These are phyloP conservation scores for Diuraphis noxia DNA, from an alignment of 1,140 invertebrate species.

Conservation along the genomic window DNA sequence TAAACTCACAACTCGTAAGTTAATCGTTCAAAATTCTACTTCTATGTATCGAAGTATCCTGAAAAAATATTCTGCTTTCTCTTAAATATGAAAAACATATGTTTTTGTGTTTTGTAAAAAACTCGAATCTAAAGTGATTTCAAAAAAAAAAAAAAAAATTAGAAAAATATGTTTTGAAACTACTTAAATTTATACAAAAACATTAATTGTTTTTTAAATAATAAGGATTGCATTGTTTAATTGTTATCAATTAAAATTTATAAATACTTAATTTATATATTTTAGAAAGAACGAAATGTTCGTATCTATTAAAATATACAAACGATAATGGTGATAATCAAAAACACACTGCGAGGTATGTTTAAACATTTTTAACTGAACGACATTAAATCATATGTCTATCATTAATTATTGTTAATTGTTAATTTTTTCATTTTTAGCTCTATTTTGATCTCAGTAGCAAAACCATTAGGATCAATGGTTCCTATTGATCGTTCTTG, in stretches of 20 bases:
- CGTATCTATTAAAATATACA: neutral
- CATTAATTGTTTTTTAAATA: neutral
- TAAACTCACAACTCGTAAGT: neutral
- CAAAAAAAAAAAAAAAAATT: too few relatives aligned
- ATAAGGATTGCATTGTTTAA: neutral
- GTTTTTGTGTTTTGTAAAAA: too few relatives aligned
- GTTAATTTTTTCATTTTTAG: conserved; percentile 1
- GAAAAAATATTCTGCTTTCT: neutral
- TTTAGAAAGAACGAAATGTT: neutral
- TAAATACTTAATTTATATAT: neutral
- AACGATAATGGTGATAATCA: neutral
- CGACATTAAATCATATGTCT: neutral
- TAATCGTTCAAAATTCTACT: neutral
- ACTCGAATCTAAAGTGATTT: too few relatives aligned
- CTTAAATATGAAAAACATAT: too few relatives aligned
- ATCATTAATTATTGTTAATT: neutral
- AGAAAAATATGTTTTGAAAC: too few relatives aligned
- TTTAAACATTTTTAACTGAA: neutral
- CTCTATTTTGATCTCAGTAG: conserved; percentile 71
- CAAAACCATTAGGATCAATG: conserved; percentile 82
- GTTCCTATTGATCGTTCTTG: conserved; percentile 79
- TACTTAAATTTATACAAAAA: too few relatives aligned
- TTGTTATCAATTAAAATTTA: neutral
- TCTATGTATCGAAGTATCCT: neutral
- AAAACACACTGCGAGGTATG: neutral